Percentiles rank a stretch among this genome's conserved stretches.
Conservation (phyloP, 2,888 invertebrate genomes). For the Acheta domesticus region DNA sequence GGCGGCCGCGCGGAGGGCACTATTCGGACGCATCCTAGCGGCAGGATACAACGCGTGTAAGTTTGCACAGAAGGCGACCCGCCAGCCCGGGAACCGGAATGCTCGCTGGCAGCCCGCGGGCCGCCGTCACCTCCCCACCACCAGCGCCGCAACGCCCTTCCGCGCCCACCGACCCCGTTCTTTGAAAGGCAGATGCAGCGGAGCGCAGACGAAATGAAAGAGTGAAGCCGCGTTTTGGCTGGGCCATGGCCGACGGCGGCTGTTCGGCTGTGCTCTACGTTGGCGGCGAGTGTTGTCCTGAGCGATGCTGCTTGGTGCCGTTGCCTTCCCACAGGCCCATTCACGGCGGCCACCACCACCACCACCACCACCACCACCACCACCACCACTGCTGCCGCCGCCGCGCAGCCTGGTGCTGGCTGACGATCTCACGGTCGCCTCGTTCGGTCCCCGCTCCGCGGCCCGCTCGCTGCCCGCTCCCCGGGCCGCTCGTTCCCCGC, state of each 20-base stretch:
- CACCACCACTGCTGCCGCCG: not conserved
- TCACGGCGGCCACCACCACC: no score
- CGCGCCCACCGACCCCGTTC: no score
- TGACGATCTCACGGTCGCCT: not conserved
- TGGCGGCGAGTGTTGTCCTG: not conserved
- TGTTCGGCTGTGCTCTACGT: not conserved
- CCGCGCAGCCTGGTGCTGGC: not conserved
- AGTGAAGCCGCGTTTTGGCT: not conserved
- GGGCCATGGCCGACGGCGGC: not conserved
- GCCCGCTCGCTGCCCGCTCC: not conserved
- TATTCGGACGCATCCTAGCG: constrained; percentile 32
- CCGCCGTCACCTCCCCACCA: not conserved
- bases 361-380: no score
- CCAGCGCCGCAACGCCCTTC: not conserved
- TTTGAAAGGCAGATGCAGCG: no score
- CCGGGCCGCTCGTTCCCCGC: not conserved
- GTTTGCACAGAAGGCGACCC: not conserved
- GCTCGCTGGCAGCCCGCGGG: not conserved
- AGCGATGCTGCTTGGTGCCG: not conserved
- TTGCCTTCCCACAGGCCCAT: no score
- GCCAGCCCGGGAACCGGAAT: not conserved
- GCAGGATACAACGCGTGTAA: constrained; percentile 25
- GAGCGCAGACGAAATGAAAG: no score
- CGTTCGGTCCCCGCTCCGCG: not conserved
- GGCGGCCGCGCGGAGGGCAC: not conserved